These are phyloP conservation scores for Orchesella cincta DNA, from an alignment of 1,140 invertebrate genomes.

Conservation along the genomic window DNA sequence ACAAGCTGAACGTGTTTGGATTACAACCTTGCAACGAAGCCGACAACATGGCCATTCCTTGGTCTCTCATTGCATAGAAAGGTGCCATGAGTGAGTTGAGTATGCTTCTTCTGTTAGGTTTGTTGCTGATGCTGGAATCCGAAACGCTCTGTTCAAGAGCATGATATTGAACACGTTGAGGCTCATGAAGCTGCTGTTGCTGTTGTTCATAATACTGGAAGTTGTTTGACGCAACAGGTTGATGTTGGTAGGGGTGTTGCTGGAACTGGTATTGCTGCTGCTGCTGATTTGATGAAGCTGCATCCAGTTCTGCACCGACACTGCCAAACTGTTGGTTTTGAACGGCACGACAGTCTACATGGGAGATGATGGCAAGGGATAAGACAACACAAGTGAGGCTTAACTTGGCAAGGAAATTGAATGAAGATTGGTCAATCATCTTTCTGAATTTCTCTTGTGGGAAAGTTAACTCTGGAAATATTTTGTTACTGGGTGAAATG, in stretches of 20 bases:
- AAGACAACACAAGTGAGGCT: neutral
- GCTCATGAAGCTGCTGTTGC: neutral
- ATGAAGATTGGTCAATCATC: neutral
- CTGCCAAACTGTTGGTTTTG: neutral
- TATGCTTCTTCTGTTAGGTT: conserved; percentile 21
- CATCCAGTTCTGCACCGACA: neutral
- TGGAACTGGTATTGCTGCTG: neutral
- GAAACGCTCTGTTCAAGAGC: neutral
- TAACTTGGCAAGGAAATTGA: conserved; percentile 1
- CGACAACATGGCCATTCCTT: conserved; percentile 12
- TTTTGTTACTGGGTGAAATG: no score
- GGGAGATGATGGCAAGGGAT: neutral
- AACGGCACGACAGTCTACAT: neutral
- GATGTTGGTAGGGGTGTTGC: neutral
- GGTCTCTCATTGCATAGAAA: conserved; percentile 20
- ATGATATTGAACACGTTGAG: conserved; percentile 1
- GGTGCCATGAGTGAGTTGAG: conserved; percentile 5
- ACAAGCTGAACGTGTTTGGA: neutral
- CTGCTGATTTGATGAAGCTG: neutral
- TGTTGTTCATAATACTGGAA: conserved; percentile 13
- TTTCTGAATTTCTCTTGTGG: neutral
- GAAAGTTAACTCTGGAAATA: no score
- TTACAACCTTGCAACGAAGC: neutral
- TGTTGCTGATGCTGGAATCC: conserved; percentile 1
- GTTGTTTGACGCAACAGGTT: neutral